phyloP scores from a whole-genome alignment of 2,797 vertebrate species.

The Parotocinclus haroldoi region DNA sequence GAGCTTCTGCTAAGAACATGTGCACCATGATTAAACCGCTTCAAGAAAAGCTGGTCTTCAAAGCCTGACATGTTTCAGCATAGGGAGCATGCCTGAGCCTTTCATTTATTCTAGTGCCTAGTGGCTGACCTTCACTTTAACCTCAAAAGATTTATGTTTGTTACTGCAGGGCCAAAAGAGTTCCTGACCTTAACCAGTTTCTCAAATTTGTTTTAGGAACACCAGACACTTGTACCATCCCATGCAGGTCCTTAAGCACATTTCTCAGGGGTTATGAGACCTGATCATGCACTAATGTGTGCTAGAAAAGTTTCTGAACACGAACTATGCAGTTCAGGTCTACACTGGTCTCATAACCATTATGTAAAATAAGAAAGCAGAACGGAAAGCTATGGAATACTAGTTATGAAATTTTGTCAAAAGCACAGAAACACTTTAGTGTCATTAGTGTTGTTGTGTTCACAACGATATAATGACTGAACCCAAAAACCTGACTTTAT shows the following conservation, averaged over 20 bases:
- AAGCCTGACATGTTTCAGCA: slow-evolving; percentile 29
- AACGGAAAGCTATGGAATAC: too few relatives aligned
- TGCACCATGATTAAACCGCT: slow-evolving; percentile 6
- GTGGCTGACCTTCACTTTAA: slow-evolving; percentile 35
- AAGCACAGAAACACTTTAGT: too few relatives aligned
- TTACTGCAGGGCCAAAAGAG: slow-evolving; percentile 1
- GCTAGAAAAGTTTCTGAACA: too few relatives aligned
- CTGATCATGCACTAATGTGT: too few relatives aligned
- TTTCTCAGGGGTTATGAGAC: too few relatives aligned
- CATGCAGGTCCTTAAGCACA: neutral
- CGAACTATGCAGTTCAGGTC: too few relatives aligned
- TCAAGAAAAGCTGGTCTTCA: slow-evolving; percentile 16
- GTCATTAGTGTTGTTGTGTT: too few relatives aligned
- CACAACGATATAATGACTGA: too few relatives aligned
- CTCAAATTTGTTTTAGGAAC: neutral
- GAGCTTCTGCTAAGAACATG: slow-evolving; percentile 21
- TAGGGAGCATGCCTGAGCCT: slow-evolving; percentile 22
- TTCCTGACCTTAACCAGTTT: slow-evolving; percentile 9
- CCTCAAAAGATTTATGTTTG: slow-evolving; percentile 6
- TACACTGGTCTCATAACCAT: too few relatives aligned
- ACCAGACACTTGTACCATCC: neutral
- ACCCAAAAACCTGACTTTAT: too few relatives aligned
- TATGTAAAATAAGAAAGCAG: too few relatives aligned
- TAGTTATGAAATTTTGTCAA: too few relatives aligned
- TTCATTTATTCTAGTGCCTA: slow-evolving; percentile 10